Evolutionary conservation across 2,888 invertebrate species (phyloP).

Genomic region (Acronicta psi): DNA sequence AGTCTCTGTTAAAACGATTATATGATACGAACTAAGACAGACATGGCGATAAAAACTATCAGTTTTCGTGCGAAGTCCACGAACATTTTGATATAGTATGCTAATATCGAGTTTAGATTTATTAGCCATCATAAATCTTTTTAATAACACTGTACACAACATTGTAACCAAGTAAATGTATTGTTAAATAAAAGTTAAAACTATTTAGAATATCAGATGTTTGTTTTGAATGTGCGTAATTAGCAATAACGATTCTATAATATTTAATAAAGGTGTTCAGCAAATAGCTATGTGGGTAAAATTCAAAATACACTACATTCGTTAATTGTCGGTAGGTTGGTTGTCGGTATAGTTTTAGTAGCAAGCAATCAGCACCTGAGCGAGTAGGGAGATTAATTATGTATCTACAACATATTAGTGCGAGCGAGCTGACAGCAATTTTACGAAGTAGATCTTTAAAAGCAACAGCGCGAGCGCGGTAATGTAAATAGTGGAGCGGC

Average conservation of each 20-base stretch:
- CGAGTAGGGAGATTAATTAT: neutral
- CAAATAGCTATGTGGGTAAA: neutral
- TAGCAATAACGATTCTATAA: neutral
- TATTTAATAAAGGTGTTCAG: no score
- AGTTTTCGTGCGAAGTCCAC: constrained; percentile 2
- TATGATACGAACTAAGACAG: neutral
- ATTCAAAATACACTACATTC: neutral
- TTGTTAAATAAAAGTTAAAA: no score
- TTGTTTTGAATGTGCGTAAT: neutral
- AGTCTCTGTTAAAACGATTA: neutral
- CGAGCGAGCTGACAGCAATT: neutral
- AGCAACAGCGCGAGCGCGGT: neutral
- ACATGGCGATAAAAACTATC: neutral
- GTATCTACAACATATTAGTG: neutral
- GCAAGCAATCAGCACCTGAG: neutral
- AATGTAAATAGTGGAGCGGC: neutral
- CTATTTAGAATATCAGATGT: neutral
- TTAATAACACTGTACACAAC: neutral
- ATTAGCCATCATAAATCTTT: neutral
- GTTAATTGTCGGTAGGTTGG: no score
- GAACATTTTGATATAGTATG: constrained; percentile 1
- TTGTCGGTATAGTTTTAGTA: neutral
- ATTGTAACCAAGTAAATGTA: neutral
- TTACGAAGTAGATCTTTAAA: neutral
- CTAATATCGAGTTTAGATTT: neutral